Base-by-base conservation (phyloP, 2,888 invertebrate species). In the Drosophila rubida region DNA sequence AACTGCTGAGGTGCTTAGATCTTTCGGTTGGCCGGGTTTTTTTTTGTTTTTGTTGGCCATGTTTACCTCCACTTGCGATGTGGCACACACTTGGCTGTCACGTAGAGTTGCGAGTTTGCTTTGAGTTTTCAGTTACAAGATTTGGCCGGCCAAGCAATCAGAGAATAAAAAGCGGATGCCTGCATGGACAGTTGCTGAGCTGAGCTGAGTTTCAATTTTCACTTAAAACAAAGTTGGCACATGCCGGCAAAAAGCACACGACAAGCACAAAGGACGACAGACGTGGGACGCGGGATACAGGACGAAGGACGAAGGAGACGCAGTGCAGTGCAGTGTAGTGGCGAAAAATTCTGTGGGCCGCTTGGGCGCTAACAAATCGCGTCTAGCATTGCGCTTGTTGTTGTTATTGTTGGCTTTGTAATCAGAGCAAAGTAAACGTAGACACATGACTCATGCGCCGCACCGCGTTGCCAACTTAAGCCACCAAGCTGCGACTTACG, bases 161-260 rank as follows among this genome's bases (percentile, higher is more conserved):
- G 49, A 79, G 71, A 84, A 81, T 78, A 75, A 87, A 85, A 81
- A 87, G 53, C 69, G 54, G 69, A 55, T 46, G 76, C 67, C 30
- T 44, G 54, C 42, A 22, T 68, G 86, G 88, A 85, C 82, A 87
- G 71, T 87, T 75, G 82, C 81, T 87, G 87, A 85, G 87, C 81
- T 87, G 87, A 85, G 87, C 75, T 81, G 75, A 75, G 81, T 85
- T 81, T 87, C 81, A 81, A 81, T 81, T 87, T 81, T 87, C 81
- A 81, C 81, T 81, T 81, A 85, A 85, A 87, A 82, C 81, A 87
- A 85, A 78, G 68, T 87, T 81, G 87, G 85, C 73, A 87, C 64
- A 75, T 68, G 74, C 14, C 73, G 45, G 55, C 11, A 62, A 41
- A 30, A 55, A 19, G 22, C 45, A 74, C 32, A 54, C 44, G 50